A percentile compares a stretch with the other conserved stretches of the same genome.
Evolutionary conservation across 2,113 vertebrate species (phyloP).

Genomic region (Phodopus roborovskii): DNA sequence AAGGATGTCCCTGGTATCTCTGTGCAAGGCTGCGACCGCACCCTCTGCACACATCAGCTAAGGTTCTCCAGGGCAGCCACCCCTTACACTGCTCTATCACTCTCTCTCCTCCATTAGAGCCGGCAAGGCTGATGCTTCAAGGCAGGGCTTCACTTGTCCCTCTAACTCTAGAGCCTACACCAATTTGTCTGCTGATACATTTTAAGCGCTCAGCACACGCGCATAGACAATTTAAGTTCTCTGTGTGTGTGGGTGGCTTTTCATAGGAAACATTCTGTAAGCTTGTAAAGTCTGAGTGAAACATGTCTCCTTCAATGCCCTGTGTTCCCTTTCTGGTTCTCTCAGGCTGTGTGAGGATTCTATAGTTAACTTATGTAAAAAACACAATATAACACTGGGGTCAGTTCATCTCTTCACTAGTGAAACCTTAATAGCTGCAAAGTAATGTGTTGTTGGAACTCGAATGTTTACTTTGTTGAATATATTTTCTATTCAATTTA

Average conservation of each 20-base stretch:
- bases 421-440: neutral
- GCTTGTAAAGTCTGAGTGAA: neutral
- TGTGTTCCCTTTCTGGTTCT: neutral
- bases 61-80: neutral
- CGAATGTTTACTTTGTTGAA: constrained; percentile 23
- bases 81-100: neutral
- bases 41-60: neutral
- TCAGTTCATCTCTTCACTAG: neutral
- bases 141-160: neutral
- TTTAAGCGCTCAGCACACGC: neutral
- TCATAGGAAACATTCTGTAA: neutral
- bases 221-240: neutral
- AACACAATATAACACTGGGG: neutral
- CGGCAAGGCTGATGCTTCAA: neutral
- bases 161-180: neutral
- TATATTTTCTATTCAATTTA: neutral
- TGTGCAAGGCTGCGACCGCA: no score
- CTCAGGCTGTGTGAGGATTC: neutral
- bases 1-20: neutral
- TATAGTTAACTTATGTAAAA: neutral
- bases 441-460: neutral
- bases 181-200: neutral
- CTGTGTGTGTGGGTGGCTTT: neutral
- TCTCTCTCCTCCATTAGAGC: neutral
- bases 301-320: fast-evolving